phyloP scores from a whole-genome alignment of 2,113 vertebrate species.

The Prinia subflava region DNA sequence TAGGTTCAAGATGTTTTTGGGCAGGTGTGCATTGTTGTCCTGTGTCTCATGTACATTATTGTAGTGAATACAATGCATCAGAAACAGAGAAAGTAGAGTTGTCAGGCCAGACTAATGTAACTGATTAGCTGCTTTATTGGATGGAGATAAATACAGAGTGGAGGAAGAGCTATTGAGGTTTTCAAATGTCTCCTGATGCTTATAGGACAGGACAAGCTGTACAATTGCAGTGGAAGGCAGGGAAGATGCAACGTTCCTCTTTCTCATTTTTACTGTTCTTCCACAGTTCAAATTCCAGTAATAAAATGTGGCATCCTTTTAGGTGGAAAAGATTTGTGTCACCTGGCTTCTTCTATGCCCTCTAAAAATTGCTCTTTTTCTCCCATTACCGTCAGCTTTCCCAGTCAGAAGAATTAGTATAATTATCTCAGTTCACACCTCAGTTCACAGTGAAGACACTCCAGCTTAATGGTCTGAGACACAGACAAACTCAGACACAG shows the following conservation, averaged over 20 bases:
- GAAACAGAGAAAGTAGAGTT: background rate
- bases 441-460: slow-evolving; percentile 43
- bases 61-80: background rate
- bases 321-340: background rate
- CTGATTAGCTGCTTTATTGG: background rate
- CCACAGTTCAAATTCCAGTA: background rate
- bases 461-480: slow-evolving; percentile 42
- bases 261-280: background rate
- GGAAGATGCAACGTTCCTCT: background rate
- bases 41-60: background rate
- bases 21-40: background rate
- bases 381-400: background rate
- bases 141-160: background rate
- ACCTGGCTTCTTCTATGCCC: background rate
- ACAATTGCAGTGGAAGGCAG: background rate
- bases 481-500: slow-evolving; percentile 24
- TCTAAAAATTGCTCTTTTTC: slow-evolving; percentile 11
- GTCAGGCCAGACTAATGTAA: background rate
- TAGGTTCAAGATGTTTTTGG: background rate
- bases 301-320: background rate
- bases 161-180: background rate
- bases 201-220: background rate
- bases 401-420: slow-evolving; percentile 44
- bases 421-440: slow-evolving; percentile 61
- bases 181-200: background rate